Evolutionary conservation across 1,140 invertebrate genomes (phyloP).

Genomic region (Apis cerana): DNA sequence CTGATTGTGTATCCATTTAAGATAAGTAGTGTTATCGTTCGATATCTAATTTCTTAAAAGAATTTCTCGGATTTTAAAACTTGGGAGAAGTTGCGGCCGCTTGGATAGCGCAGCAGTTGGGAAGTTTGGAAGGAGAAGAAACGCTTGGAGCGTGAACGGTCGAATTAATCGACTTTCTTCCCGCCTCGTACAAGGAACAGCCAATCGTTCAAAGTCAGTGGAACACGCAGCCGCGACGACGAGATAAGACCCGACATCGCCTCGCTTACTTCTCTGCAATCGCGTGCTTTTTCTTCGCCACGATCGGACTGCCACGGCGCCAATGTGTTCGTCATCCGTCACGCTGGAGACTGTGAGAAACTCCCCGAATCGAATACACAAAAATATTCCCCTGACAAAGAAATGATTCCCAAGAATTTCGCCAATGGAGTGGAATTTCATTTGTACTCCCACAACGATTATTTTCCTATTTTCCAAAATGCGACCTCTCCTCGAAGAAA

Average conservation of each 20-base stretch:
- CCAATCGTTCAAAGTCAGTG: constrained; percentile 50
- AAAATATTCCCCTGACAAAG: not conserved
- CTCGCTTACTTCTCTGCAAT: constrained; percentile 26
- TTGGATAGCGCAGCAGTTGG: not conserved
- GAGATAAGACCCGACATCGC: constrained; percentile 41
- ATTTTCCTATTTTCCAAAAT: too few relatives aligned
- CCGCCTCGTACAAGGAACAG: not conserved
- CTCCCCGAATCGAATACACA: not conserved
- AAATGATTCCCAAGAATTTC: not conserved
- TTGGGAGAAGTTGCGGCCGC: not conserved
- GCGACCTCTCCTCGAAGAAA: too few relatives aligned
- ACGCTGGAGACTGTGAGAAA: constrained; percentile 4
- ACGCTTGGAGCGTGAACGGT: constrained; percentile 5
- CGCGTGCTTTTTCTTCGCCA: constrained; percentile 33
- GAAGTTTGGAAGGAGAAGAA: not conserved
- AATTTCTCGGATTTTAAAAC: not conserved
- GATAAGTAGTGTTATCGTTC: too few relatives aligned
- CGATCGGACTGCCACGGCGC: constrained; percentile 18
- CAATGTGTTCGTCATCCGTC: constrained; percentile 52
- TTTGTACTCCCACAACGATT: too few relatives aligned
- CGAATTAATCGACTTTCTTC: constrained; percentile 32
- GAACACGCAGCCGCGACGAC: constrained; percentile 13
- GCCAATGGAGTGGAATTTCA: not conserved
- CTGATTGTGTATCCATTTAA: too few relatives aligned
- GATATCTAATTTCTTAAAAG: not conserved